A percentile compares a stretch with the other conserved stretches of the same genome.
These are phyloP conservation scores for Borostomias antarcticus DNA, from an alignment of 2,797 vertebrate genomes.

Conservation along the genomic window DNA sequence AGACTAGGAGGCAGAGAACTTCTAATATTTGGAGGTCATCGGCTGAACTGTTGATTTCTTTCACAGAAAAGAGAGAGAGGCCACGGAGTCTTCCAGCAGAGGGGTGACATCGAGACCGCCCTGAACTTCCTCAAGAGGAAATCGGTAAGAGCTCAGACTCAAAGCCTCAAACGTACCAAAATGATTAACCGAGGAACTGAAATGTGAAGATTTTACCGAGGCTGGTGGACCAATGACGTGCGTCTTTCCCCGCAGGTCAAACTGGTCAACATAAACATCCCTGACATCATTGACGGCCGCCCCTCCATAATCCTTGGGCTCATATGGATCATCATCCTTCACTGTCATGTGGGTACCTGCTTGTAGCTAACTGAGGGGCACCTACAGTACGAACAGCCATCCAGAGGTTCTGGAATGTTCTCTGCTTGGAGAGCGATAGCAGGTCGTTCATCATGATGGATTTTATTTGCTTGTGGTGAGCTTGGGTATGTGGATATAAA, in stretches of 20 bases:
- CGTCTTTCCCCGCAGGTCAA: conserved; percentile 81
- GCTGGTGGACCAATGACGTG: neutral
- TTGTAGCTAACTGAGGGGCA: neutral
- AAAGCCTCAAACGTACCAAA: neutral
- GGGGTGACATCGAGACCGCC: conserved; percentile 87
- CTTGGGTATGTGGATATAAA: neutral
- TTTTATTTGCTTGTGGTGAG: neutral
- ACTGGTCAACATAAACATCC: conserved; percentile 90
- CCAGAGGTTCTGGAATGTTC: too few relatives aligned
- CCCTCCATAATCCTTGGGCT: conserved; percentile 91
- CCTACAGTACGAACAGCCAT: neutral
- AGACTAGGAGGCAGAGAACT: too few relatives aligned
- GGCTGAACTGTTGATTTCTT: neutral
- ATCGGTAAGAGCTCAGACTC: conserved; percentile 77
- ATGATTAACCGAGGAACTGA: neutral
- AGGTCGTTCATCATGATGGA: too few relatives aligned
- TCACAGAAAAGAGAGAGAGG: conserved; percentile 85
- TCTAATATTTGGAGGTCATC: too few relatives aligned
- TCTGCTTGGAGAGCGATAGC: too few relatives aligned
- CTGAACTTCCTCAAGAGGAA: conserved; percentile 86
- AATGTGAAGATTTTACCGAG: neutral
- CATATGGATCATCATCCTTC: conserved; percentile 92
- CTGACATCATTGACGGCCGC: conserved; percentile 90
- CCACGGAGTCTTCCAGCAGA: conserved; percentile 83
- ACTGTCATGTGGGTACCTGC: conserved; percentile 86